phyloP scores from a whole-genome alignment of 1,140 invertebrate genomes.

The Neodiprion pinetum region DNA sequence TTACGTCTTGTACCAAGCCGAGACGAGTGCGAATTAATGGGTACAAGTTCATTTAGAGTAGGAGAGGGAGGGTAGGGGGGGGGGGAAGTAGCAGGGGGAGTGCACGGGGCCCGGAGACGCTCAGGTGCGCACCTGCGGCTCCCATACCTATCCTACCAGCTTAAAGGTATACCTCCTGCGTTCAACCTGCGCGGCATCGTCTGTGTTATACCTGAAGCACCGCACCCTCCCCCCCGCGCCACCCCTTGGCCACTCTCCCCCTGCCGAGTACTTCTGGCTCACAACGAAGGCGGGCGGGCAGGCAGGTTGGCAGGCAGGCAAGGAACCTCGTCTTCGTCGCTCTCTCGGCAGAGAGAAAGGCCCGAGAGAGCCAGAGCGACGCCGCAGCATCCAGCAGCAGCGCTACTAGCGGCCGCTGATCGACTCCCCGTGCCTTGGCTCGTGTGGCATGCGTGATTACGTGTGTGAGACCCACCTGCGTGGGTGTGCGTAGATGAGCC shows the following conservation, averaged over 20 bases:
- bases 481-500: constrained; percentile 50
- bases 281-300: background rate
- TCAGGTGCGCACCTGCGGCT: constrained; percentile 10
- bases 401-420: constrained; percentile 61
- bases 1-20: no score
- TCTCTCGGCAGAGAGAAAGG: constrained; percentile 15
- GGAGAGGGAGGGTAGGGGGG: no score
- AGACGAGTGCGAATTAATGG: no score
- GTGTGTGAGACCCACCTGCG: constrained; percentile 38
- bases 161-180: constrained; percentile 46
- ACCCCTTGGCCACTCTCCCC: constrained; percentile 19
- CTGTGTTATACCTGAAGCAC: constrained; percentile 26
- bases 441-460: constrained; percentile 27
- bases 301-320: background rate
- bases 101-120: background rate
- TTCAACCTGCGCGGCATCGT: constrained; percentile 56
- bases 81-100: background rate
- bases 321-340: constrained; percentile 7
- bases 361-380: constrained; percentile 15
- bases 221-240: constrained; percentile 31
- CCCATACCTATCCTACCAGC: constrained; percentile 50
- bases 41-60: no score
- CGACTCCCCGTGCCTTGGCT: constrained; percentile 42
- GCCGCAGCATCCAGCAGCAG: constrained; percentile 61
- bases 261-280: constrained; percentile 6